Base-by-base conservation (phyloP, 53 echinoderm and acorn worm species). In the Temnopleurus reevesii region DNA sequence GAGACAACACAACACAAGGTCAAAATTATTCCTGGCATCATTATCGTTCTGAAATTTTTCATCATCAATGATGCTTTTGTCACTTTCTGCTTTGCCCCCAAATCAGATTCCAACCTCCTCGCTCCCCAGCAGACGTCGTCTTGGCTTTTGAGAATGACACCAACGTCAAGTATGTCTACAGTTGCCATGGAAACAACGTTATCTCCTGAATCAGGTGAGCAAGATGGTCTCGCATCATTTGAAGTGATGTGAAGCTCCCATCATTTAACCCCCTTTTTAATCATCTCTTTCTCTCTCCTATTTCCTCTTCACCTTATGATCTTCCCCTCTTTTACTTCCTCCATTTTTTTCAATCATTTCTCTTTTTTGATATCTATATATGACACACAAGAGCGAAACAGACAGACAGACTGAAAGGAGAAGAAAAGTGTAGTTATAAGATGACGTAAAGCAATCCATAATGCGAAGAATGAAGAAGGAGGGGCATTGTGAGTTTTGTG, bases 131-230 rank as follows among this genome's bases (percentile, higher is more conserved):
- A 21, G 57, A 30, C 54, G 36, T 33, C 51, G 49, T 29, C 55
- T 53, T 83, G 49, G 21, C 18, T 1, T n/a, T n/a, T 30, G 55
- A 53, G 44, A 44, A 85, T 85, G 86, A 85, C 86, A 85, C 63
- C 86, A 38, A 85, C 86, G 86, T 85, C 86, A 85, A 85, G 86
- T 60, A 85, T 85, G 86, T 85, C 86, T 85, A 85, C 86, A 59
- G 86, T 85, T 59, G 23, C 86, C 86, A 85, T 85, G 86, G 86
- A 36, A 61, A 85, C 86, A 4, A 46, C 86, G 12, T 59, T 85
- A 85, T 85, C 86, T 59, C 58, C 86, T 45, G 59, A 46, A 60
- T 59, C 86, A 85, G 86, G 86, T 85, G 86, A 60, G 86, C 60
- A 13, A 34, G 45, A 43, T 38, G 30, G 86, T 43, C 45, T n/a